phyloP scores from a whole-genome alignment of 1,140 invertebrate species.

The Papilio xuthus region DNA sequence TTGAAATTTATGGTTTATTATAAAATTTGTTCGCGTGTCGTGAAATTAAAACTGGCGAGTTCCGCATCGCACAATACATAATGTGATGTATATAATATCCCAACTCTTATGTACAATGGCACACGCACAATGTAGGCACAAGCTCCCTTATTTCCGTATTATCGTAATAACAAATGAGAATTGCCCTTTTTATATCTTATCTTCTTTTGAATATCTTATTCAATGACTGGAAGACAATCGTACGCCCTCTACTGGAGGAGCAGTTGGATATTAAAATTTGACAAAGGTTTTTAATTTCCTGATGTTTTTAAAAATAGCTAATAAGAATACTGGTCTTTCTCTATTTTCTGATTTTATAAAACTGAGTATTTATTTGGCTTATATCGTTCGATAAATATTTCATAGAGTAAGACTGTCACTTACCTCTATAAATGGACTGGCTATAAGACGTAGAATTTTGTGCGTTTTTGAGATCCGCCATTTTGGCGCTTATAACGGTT shows the following conservation, averaged over 20 bases:
- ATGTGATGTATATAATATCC: not conserved
- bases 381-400: not conserved
- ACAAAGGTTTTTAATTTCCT: conserved; percentile 15
- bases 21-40: too few species aligned
- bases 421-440: too few species aligned
- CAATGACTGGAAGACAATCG: conserved; percentile 4
- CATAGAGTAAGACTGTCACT: too few species aligned
- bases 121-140: not conserved
- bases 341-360: too few species aligned
- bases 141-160: not conserved
- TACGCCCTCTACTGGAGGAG: not conserved
- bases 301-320: not conserved
- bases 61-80: too few species aligned
- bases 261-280: not conserved
- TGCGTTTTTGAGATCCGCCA: too few species aligned
- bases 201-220: conserved; percentile 5
- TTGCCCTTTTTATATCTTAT: not conserved
- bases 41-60: not conserved
- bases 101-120: not conserved
- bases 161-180: not conserved
- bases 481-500: too few species aligned
- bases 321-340: not conserved
- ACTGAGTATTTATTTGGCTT: not conserved
- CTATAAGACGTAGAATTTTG: too few species aligned
- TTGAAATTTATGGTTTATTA: not conserved